Conservation (phyloP, 2,113 vertebrate genomes). For the Psilopsiagon aurifrons region DNA sequence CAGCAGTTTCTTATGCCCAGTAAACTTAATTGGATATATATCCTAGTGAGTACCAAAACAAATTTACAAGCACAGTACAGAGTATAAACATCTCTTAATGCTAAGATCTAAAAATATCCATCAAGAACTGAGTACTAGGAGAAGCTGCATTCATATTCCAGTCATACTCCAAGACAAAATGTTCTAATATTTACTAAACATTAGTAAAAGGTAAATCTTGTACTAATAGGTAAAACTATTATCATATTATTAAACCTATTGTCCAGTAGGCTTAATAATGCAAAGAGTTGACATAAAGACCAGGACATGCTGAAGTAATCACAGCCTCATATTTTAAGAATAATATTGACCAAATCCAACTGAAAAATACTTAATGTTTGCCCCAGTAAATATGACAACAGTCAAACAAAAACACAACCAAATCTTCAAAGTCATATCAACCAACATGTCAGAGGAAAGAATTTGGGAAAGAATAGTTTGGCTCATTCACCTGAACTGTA, state of each 20-base stretch:
- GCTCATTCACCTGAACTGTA: background rate
- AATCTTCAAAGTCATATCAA: background rate
- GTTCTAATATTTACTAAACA: background rate
- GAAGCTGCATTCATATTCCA: background rate
- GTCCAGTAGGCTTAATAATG: background rate
- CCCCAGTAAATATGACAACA: background rate
- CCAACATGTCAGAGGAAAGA: background rate
- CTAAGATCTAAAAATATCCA: background rate
- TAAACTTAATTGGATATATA: background rate
- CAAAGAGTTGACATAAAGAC: background rate
- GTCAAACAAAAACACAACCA: background rate
- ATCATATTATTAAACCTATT: background rate
- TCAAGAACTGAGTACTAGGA: background rate
- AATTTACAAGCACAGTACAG: background rate
- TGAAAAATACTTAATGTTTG: fast-evolving
- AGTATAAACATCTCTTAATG: background rate
- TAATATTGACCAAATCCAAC: background rate
- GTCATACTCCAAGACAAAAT: background rate
- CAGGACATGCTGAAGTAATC: background rate
- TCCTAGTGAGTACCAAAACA: background rate
- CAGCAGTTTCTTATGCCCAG: background rate
- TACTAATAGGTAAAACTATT: background rate
- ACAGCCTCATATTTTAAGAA: background rate
- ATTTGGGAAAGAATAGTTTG: background rate
- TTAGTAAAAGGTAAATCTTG: background rate